Evolutionary conservation across 1,140 invertebrate genomes (phyloP).

Genomic region (Dendrolimus punctatus): DNA sequence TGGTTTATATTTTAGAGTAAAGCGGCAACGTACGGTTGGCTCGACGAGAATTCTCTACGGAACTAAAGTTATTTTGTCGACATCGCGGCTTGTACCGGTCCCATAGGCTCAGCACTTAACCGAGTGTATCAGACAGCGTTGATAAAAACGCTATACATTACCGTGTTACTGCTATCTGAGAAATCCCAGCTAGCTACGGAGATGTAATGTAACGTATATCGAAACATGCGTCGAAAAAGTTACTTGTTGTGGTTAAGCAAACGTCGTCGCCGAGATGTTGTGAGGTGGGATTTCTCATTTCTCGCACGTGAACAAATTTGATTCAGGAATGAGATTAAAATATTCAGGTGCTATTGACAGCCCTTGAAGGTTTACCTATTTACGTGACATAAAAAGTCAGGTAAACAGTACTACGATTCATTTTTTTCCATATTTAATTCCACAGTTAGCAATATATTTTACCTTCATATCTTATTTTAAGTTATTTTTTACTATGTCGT

Average conservation of each 20-base stretch:
- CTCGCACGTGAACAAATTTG: slow-evolving; percentile 56
- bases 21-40: slow-evolving; percentile 19
- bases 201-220: slow-evolving; percentile 6
- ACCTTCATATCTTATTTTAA: no score
- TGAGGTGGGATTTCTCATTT: slow-evolving; percentile 46
- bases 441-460: no score
- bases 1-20: neutral
- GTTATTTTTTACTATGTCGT: no score
- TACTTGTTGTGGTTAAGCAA: slow-evolving; percentile 13
- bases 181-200: slow-evolving; percentile 7
- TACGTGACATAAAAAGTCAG: neutral
- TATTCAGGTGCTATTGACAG: slow-evolving; percentile 40
- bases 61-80: slow-evolving; percentile 46
- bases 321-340: slow-evolving; percentile 57
- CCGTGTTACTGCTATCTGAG: slow-evolving; percentile 8
- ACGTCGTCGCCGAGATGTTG: slow-evolving; percentile 26
- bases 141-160: slow-evolving; percentile 17
- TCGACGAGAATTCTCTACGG: slow-evolving; percentile 22
- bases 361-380: slow-evolving; percentile 19
- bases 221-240: neutral
- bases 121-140: slow-evolving; percentile 6
- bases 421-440: no score
- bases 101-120: slow-evolving; percentile 10
- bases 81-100: slow-evolving; percentile 13
- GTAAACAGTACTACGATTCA: slow-evolving; percentile 4